Conservation (phyloP, 2,797 vertebrate species). For the Denticeps clupeoides region DNA sequence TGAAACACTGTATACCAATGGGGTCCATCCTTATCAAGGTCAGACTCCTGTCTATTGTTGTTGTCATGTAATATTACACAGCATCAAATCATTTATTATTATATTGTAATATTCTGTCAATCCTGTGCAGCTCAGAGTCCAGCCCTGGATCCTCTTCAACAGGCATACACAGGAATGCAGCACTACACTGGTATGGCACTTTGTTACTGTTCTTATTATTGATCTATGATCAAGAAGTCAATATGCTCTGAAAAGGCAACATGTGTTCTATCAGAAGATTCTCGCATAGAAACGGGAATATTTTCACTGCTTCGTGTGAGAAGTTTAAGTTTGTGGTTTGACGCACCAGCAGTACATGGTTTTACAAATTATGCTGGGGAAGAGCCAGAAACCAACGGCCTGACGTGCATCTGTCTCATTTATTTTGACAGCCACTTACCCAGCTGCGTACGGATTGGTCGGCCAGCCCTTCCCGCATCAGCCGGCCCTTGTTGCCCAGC, state of each 20-base stretch:
- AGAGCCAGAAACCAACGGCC: too few species aligned
- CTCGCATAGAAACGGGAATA: too few species aligned
- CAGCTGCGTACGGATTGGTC: slow-evolving; percentile 81
- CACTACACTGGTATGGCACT: slow-evolving; percentile 85
- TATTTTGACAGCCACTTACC: slow-evolving; percentile 73
- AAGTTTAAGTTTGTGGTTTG: too few species aligned
- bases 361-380: too few species aligned
- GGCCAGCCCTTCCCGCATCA: slow-evolving; percentile 86
- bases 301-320: too few species aligned
- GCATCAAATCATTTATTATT: background rate
- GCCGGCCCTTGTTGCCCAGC: slow-evolving; percentile 73
- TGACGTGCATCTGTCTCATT: slow-evolving; percentile 31
- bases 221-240: too few species aligned
- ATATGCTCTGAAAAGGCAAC: too few species aligned
- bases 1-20: slow-evolving; percentile 81
- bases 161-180: slow-evolving; percentile 89
- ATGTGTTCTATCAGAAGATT: too few species aligned
- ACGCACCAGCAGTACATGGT: too few species aligned
- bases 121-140: slow-evolving; percentile 77
- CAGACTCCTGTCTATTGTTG: slow-evolving; percentile 12
- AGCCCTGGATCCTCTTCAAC: slow-evolving; percentile 80
- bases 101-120: background rate
- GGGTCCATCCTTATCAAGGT: slow-evolving; percentile 89
- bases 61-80: too few species aligned
- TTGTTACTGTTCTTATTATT: too few species aligned